Evolutionary conservation across 2,888 invertebrate species (phyloP).

Genomic region (Lucinisca nassula): DNA sequence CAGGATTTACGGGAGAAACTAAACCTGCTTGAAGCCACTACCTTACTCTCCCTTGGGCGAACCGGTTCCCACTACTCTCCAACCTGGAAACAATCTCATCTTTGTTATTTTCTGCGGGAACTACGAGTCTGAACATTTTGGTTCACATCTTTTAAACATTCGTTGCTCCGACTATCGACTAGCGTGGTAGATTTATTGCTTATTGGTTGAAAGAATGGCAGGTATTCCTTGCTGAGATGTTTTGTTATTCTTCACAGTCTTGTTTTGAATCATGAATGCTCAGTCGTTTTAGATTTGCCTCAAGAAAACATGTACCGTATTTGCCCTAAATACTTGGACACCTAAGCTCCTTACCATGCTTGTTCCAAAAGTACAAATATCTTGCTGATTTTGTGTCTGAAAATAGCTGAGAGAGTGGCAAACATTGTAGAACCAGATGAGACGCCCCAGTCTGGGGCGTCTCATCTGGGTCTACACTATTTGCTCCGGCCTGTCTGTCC

Average conservation of each 20-base stretch:
- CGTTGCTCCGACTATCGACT: constrained; percentile 17
- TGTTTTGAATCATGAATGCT: background rate
- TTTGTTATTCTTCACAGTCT: background rate
- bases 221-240: constrained; percentile 14
- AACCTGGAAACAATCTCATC: background rate
- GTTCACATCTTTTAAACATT: constrained; percentile 17
- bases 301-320: too few relatives aligned
- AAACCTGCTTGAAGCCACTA: constrained; percentile 7
- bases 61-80: background rate
- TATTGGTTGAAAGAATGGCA: constrained; percentile 23
- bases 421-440: too few relatives aligned
- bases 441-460: too few relatives aligned
- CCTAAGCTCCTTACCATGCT: too few relatives aligned
- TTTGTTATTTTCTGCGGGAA: constrained; percentile 4
- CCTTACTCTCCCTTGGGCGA: background rate
- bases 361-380: too few relatives aligned
- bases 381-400: too few relatives aligned
- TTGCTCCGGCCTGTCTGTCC: too few relatives aligned
- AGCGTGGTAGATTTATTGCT: constrained; percentile 24
- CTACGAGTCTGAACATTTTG: constrained; percentile 10
- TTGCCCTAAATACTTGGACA: too few relatives aligned
- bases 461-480: too few relatives aligned
- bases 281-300: too few relatives aligned
- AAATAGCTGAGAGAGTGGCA: too few relatives aligned
- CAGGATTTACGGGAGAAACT: constrained; percentile 6